Conservation (phyloP, 2,797 vertebrate genomes). For the Phrynocephalus vlangalii region DNA sequence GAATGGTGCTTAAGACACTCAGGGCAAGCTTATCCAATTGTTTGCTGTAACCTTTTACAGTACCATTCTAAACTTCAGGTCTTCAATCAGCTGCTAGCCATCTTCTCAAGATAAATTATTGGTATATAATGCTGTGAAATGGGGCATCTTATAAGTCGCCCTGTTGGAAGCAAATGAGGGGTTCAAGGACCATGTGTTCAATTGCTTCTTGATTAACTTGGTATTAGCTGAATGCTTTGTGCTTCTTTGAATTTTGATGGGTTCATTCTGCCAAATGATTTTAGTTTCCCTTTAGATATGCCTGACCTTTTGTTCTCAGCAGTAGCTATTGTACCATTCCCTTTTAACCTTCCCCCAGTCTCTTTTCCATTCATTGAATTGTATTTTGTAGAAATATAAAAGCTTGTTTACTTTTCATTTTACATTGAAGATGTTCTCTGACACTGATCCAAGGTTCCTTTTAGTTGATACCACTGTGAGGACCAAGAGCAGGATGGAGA, state of each 20-base stretch:
- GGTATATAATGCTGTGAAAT: neutral
- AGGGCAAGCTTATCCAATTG: neutral
- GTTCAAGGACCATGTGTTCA: slow-evolving; percentile 7
- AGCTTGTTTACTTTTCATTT: slow-evolving; percentile 31
- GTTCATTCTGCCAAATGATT: neutral
- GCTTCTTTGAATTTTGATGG: slow-evolving; percentile 23
- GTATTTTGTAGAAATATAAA: slow-evolving; percentile 24
- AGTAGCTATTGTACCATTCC: slow-evolving; percentile 2
- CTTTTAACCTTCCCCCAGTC: neutral
- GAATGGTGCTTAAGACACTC: neutral
- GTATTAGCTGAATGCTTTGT: slow-evolving; percentile 44
- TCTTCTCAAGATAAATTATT: slow-evolving; percentile 23
- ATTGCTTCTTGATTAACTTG: slow-evolving; percentile 36
- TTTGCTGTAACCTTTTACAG: neutral
- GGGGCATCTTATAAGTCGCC: neutral
- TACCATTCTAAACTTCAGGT: neutral
- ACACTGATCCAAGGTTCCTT: neutral
- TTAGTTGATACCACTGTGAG: neutral
- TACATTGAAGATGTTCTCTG: neutral
- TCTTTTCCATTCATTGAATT: neutral
- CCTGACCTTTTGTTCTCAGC: slow-evolving; percentile 30
- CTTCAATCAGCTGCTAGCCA: neutral
- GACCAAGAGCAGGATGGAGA: neutral
- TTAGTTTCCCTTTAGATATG: slow-evolving; percentile 1
- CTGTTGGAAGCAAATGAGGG: slow-evolving; percentile 10